Evolutionary conservation across 2,113 vertebrate species (phyloP).

Genomic region (Ictalurus furcatus): DNA sequence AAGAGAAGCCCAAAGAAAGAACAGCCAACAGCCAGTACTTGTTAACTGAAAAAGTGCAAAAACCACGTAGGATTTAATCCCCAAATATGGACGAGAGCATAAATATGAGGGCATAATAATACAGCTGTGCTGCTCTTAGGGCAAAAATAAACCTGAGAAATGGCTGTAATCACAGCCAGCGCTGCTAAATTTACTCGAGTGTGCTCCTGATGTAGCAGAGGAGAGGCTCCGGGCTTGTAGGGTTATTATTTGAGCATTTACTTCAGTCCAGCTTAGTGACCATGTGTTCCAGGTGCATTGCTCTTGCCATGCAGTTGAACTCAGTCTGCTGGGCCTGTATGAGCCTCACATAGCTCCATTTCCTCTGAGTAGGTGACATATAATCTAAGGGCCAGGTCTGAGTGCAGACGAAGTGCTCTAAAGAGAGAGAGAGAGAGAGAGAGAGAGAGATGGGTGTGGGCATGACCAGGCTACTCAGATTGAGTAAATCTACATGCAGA

Average conservation of each 20-base stretch:
- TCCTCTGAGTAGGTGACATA: conserved; percentile 70
- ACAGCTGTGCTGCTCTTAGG: conserved; percentile 7
- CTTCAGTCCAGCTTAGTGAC: conserved; percentile 45
- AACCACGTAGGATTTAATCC: conserved; percentile 7
- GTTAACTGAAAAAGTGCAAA: conserved; percentile 55
- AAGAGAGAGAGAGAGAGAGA: conserved; percentile 31
- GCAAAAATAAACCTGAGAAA: conserved; percentile 44
- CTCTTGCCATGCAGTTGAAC: conserved; percentile 29
- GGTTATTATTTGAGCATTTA: conserved; percentile 3
- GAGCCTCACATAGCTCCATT: conserved; percentile 58
- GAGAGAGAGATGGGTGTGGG: neutral
- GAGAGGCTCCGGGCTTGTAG: neutral
- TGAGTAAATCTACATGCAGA: neutral
- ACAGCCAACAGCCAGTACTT: conserved; percentile 52
- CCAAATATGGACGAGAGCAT: conserved; percentile 44
- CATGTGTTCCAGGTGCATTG: conserved; percentile 43
- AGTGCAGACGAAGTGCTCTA: conserved; percentile 36
- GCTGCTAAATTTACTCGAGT: conserved; percentile 27
- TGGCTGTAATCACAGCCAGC: conserved; percentile 34
- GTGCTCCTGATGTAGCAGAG: neutral
- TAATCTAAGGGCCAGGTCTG: conserved; percentile 58
- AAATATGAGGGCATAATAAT: conserved; percentile 37
- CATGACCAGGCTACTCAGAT: neutral
- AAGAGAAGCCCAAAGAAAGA: conserved; percentile 15
- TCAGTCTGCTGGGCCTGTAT: conserved; percentile 53